A percentile compares a stretch with the other conserved stretches of the same genome.
Conservation (phyloP, 35 echinoderm and acorn worm genomes). For the Apostichopus parvimensis region DNA sequence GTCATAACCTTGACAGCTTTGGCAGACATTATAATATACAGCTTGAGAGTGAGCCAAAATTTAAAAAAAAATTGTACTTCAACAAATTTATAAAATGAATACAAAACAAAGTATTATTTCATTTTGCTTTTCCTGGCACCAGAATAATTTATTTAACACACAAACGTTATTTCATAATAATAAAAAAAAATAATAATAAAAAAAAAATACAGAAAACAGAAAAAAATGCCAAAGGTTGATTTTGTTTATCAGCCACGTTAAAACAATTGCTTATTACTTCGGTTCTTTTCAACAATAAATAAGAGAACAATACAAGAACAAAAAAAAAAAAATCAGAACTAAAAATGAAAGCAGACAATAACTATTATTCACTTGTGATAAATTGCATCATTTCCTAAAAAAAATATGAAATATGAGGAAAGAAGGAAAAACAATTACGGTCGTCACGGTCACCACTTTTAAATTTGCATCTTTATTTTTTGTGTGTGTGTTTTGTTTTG, state of each 20-base stretch:
- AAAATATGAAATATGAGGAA: not conserved
- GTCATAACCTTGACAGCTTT: no score
- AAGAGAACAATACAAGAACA: conserved; percentile 3
- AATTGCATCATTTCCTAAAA: conserved; percentile 1
- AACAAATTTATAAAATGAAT: no score
- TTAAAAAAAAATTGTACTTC: no score
- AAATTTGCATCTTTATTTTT: no score
- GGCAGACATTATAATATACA: no score
- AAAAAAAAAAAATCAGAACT: not conserved
- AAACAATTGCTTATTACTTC: conserved; percentile 1
- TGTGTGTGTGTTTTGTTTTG: no score
- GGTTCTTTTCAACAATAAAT: conserved; percentile 2
- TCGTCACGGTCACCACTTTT: no score
- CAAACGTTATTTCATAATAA: not conserved
- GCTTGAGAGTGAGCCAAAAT: no score
- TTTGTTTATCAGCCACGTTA: not conserved
- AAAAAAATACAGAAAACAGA: not conserved
- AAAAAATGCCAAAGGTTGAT: conserved; percentile 6
- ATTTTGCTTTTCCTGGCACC: conserved; percentile 40
- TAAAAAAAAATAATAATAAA: not conserved
- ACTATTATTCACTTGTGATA: conserved; percentile 2
- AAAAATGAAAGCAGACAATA: not conserved
- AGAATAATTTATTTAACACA: conserved; percentile 55
- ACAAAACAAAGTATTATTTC: not conserved
- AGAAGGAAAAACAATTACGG: not conserved